A percentile compares a stretch with the other conserved stretches of the same genome.
Evolutionary conservation across 2,888 invertebrate species (phyloP).

Genomic region (Hetaerina titia): DNA sequence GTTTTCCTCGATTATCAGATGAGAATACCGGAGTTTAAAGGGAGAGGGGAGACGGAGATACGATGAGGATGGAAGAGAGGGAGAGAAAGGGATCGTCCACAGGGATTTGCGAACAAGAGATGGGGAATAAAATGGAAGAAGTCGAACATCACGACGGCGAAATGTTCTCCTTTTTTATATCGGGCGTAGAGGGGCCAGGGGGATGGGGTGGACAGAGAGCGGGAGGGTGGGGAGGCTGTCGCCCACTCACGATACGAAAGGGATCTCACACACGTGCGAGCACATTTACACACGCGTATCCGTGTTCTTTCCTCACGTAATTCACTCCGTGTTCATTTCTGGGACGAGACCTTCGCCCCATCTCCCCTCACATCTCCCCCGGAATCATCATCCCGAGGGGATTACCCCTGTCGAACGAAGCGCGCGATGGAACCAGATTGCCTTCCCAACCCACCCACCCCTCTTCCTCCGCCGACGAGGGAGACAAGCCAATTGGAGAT

Average conservation of each 20-base stretch:
- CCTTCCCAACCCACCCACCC: background rate
- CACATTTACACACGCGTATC: background rate
- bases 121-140: background rate
- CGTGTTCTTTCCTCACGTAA: background rate
- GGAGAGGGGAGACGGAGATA: no score
- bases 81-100: no score
- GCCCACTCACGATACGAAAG: no score
- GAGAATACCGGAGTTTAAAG: no score
- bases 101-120: background rate
- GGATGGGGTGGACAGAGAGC: no score
- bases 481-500: slow-evolving; percentile 31
- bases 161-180: background rate
- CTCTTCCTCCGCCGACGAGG: background rate
- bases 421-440: slow-evolving; percentile 7
- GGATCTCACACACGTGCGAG: no score
- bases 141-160: background rate
- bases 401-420: background rate
- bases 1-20: no score
- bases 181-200: background rate
- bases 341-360: background rate
- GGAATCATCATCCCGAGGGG: background rate
- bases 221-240: no score
- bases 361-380: background rate
- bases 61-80: no score
- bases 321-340: background rate